Conservation (phyloP, 1,140 invertebrate species). For the Dreissena polymorpha region DNA sequence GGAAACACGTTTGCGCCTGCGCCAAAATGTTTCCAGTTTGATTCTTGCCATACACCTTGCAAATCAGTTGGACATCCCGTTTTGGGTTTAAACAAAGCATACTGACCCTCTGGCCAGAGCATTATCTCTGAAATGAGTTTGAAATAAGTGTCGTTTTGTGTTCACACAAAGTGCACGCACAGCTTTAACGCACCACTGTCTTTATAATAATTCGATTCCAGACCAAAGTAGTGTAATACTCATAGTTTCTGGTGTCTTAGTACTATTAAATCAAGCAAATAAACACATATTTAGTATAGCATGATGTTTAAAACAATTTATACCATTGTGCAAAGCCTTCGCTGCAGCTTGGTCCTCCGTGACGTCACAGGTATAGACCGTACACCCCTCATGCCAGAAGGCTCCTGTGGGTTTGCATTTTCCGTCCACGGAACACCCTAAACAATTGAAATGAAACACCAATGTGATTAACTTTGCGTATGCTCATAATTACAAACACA, state of each 20-base stretch:
- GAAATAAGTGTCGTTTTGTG: too few species aligned
- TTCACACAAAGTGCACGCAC: too few species aligned
- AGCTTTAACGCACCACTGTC: too few species aligned
- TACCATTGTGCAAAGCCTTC: not conserved
- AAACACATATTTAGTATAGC: too few species aligned
- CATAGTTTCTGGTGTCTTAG: too few species aligned
- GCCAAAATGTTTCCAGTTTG: slow-evolving; percentile 41
- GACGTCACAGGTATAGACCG: slow-evolving; percentile 41
- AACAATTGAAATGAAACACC: not conserved
- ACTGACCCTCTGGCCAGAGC: slow-evolving; percentile 54
- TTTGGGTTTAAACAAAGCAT: slow-evolving; percentile 39
- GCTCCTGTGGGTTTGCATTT: slow-evolving; percentile 21
- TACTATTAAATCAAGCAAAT: too few species aligned
- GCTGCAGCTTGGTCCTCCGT: slow-evolving; percentile 15
- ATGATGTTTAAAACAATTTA: too few species aligned
- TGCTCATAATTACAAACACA: not conserved
- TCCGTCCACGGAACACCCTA: slow-evolving; percentile 34
- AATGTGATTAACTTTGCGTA: not conserved
- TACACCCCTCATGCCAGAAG: slow-evolving; percentile 55
- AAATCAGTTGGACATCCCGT: slow-evolving; percentile 45
- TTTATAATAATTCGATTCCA: too few species aligned
- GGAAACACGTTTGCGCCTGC: slow-evolving; percentile 46
- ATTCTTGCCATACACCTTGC: slow-evolving; percentile 34
- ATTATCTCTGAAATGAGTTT: slow-evolving; percentile 30
- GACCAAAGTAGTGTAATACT: too few species aligned